Conservation (phyloP, 2,113 vertebrate genomes). For the Hyperopisus bebe region DNA sequence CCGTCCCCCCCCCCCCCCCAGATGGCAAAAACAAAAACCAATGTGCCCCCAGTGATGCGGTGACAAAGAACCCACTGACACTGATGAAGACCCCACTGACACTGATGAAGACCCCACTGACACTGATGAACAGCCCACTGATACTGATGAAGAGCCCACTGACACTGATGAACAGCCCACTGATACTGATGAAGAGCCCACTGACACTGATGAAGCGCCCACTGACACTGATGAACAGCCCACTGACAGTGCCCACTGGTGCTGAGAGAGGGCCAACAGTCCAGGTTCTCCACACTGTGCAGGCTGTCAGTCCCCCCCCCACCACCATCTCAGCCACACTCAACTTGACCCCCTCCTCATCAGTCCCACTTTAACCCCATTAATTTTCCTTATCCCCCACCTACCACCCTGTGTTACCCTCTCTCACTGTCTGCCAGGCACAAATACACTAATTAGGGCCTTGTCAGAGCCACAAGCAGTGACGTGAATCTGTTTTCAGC, state of each 20-base stretch:
- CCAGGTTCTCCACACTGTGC: not conserved
- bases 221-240: not conserved
- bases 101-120: too few relatives aligned
- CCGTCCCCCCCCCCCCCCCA: not conserved
- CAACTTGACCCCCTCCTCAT: not conserved
- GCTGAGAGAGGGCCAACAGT: not conserved
- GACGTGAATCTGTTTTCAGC: not conserved
- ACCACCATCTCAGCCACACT: not conserved
- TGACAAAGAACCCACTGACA: not conserved
- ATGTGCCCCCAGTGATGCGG: not conserved
- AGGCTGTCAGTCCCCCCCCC: not conserved
- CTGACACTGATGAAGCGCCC: too few relatives aligned
- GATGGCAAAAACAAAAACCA: not conserved
- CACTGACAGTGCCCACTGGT: not conserved
- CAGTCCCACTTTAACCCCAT: not conserved
- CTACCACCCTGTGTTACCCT: not conserved
- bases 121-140: too few relatives aligned
- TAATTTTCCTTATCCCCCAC: not conserved
- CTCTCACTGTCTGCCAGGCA: not conserved
- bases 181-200: too few relatives aligned
- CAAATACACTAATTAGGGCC: conserved; percentile 28
- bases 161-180: too few relatives aligned
- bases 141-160: too few relatives aligned
- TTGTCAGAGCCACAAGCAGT: conserved; percentile 19
- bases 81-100: too few relatives aligned